Base-by-base conservation (phyloP, 2,113 vertebrate species). In the Sinosuthora webbiana region DNA sequence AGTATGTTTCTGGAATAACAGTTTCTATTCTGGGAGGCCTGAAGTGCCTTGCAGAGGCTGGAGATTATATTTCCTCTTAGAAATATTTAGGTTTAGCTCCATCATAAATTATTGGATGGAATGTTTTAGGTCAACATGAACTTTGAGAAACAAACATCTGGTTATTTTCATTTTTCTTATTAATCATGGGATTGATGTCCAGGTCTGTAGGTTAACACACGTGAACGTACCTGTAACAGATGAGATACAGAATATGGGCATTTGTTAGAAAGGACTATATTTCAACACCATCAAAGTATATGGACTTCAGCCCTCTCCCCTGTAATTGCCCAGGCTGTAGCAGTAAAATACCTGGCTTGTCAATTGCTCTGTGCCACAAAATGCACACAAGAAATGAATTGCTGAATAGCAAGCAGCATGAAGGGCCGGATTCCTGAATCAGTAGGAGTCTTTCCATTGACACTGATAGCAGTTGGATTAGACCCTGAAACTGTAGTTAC, bases 121-220 rank as follows among this genome's bases (percentile, higher is more conserved):
- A 97, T 97, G 95, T 95, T 96, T 94, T 96, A 96, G 83, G 94
- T 96, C 95, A 96, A 96, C 94, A 94, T 89, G 92, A 95, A 92
- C 94, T 93, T 83, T 75, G 50, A 77, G 92, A 83, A 93, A 94
- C 76, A 96, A 96, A 94, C 94, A 95, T 97, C 96, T 96, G 94
- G 94, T 96, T 96, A 92, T 95, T 96, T 96, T 97, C 85, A 93
- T 93, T 94, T 93, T 92, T 89, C 70, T 93, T 96, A 92, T 87
- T 95, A 95, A 94, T 84, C 80, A 50, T 52, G 44, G 92, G 60
- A 95, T 94, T 94, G 95, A 91, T 96, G 85, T 90, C 37, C 68
- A 60, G 47, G 53, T 83, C 77, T 89, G 44, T 74, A 68, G 33
- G 78, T 45, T 90, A 95, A 91, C 92, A 83, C 70, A 78, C 56